Evolutionary conservation across 2,888 invertebrate genomes (phyloP).

Genomic region (Campoplex capitator): DNA sequence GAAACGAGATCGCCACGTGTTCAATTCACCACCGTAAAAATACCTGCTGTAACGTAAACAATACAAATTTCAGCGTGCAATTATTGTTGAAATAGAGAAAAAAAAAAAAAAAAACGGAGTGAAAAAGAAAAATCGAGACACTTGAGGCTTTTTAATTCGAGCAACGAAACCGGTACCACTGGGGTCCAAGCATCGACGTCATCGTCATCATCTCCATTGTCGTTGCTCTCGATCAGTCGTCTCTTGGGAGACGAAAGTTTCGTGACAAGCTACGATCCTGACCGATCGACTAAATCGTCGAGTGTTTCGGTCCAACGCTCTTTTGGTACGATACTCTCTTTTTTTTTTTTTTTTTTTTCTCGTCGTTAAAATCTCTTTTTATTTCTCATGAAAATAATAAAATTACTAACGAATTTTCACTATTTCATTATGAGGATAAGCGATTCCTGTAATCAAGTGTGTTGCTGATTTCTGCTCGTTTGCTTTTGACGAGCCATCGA

Average conservation of each 20-base stretch:
- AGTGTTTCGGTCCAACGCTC: conserved; percentile 47
- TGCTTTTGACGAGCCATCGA: no score
- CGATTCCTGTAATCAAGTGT: no score
- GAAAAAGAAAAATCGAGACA: conserved; percentile 20
- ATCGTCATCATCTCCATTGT: conserved; percentile 1
- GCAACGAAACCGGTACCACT: conserved; percentile 41
- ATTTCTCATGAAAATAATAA: no score
- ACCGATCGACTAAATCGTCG: conserved; percentile 44
- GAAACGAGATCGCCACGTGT: conserved; percentile 18
- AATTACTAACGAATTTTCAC: no score
- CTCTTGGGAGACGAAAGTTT: conserved; percentile 58
- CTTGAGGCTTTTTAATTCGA: background rate
- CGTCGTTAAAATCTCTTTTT: background rate
- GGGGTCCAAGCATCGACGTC: conserved; percentile 38
- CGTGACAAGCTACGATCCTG: conserved; percentile 53
- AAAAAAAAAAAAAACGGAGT: background rate
- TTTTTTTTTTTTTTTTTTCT: no score
- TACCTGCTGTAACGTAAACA: background rate
- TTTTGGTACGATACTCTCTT: conserved; percentile 40
- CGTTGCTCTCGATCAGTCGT: conserved; percentile 14
- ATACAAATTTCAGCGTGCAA: conserved; percentile 1
- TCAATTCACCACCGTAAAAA: background rate
- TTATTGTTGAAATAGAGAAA: background rate
- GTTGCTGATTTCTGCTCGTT: no score
- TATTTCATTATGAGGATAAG: no score